Conservation (phyloP, 2,888 invertebrate species). For the Amiota communis region DNA sequence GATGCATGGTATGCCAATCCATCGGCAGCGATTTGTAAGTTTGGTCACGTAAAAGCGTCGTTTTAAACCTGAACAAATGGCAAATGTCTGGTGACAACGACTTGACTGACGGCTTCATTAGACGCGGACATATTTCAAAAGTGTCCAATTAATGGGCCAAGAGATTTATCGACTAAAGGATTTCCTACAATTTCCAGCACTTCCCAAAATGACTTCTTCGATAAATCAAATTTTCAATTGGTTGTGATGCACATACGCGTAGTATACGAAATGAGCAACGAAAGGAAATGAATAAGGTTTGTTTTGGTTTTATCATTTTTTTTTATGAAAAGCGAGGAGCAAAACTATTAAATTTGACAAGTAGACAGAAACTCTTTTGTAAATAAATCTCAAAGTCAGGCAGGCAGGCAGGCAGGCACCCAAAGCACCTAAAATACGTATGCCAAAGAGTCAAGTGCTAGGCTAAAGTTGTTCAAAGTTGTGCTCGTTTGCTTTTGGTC, state of each 20-base stretch:
- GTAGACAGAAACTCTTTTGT: conserved; percentile 34
- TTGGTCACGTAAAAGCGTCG: conserved; percentile 68
- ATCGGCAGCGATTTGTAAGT: conserved; percentile 62
- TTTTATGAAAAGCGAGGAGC: conserved; percentile 1
- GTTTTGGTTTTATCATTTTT: too few species aligned
- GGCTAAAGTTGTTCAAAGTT: too few species aligned
- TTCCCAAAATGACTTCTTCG: conserved; percentile 48
- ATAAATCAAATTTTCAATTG: conserved; percentile 47
- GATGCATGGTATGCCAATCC: conserved; percentile 24
- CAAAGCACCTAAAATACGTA: conserved; percentile 55
- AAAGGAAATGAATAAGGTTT: neutral
- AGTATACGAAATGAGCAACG: neutral
- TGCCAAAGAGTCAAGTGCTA: conserved; percentile 44
- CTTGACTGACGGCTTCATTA: conserved; percentile 62
- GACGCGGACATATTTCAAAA: conserved; percentile 58
- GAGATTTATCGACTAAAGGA: conserved; percentile 61
- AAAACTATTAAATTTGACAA: conserved; percentile 8
- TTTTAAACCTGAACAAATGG: conserved; percentile 57
- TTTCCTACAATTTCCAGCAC: conserved; percentile 57
- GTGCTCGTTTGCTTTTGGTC: too few species aligned
- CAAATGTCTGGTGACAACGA: conserved; percentile 61
- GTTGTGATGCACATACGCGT: conserved; percentile 30
- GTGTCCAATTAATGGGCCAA: conserved; percentile 50
- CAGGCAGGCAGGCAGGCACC: conserved; percentile 26
- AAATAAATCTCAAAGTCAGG: conserved; percentile 55